These are phyloP conservation scores for Tiphia femorata DNA, from an alignment of 2,888 invertebrate species.

Conservation along the genomic window DNA sequence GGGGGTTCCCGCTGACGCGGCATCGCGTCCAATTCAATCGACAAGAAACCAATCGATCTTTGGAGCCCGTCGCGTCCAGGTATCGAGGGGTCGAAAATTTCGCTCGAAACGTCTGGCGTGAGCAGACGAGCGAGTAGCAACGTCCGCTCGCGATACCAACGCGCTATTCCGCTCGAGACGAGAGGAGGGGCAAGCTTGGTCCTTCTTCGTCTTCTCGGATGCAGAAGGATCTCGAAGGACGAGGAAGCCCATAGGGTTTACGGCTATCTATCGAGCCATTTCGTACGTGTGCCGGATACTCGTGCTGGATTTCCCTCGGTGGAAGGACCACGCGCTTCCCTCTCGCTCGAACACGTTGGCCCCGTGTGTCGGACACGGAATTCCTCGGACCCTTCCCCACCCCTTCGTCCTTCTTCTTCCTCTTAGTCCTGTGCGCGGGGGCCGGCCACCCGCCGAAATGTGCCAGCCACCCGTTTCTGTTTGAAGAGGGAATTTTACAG, in stretches of 20 bases:
- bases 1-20: too few species aligned
- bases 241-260: slow-evolving; percentile 40
- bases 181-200: too few species aligned
- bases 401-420: background rate
- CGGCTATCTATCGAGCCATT: slow-evolving; percentile 56
- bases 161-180: too few species aligned
- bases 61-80: too few species aligned
- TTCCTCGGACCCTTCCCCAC: slow-evolving; percentile 38
- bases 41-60: too few species aligned
- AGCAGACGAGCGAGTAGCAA: too few species aligned
- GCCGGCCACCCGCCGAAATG: slow-evolving; percentile 51
- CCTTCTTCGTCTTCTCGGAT: background rate
- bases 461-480: slow-evolving; percentile 58
- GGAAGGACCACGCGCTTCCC: background rate
- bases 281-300: slow-evolving; percentile 59
- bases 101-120: too few species aligned
- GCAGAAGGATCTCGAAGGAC: slow-evolving; percentile 3
- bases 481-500: slow-evolving; percentile 68
- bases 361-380: slow-evolving; percentile 36
- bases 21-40: too few species aligned
- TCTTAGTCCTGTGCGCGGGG: slow-evolving; percentile 26
- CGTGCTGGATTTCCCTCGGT: slow-evolving; percentile 39
- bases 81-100: too few species aligned
- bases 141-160: too few species aligned
- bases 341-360: slow-evolving; percentile 18